Evolutionary conservation across 1,140 invertebrate species (phyloP), one percentile per base, ranked within the genome.

Genomic region (Solenopsis fugax): DNA sequence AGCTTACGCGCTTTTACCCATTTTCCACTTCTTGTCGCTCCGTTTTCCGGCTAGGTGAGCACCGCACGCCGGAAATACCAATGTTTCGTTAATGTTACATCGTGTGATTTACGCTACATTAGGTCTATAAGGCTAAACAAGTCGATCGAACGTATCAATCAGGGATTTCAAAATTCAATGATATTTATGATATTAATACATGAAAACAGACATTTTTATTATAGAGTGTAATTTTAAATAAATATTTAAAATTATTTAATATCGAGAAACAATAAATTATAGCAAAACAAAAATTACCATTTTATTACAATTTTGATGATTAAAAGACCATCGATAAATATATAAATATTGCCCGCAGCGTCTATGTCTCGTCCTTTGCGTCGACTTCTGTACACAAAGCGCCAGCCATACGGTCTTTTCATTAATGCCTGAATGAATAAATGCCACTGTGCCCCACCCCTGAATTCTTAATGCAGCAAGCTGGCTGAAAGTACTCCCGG

Each of bases 401-500:
- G 29, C 29, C 37, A 41, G 77, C 65, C 80, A 78, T 64, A 71
- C 37, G 58, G 82, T 86, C 90, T 91, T 90, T 91, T 91, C 90
- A 90, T 90, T 90, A 91, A 90, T 90, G 84, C 84, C 87, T 58
- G 87, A 88, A 90, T 90, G 87, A 91, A 90, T 91, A 90, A 91
- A 91, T 91, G 84, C 90, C 89, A 85, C 84, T 73, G 72, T 58
- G 73, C 41, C 62, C 50, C 73, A 62, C 65, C 62, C 84, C 78
- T 91, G 60, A 91, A 91, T 91, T 91, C 87, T 91, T 91, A 91
- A 91, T 91, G 87, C 90, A 85, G 89, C 87, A 88, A 90, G 64
- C 90, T 77, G 67, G 84, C 50, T 75, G 89, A 87, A 91, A 91
- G 89, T 91, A 90, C 90, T 90, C 56, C 73, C 84, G 78, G 41